Conservation (phyloP, 2,113 vertebrate genomes). For the Petaurus breviceps region DNA sequence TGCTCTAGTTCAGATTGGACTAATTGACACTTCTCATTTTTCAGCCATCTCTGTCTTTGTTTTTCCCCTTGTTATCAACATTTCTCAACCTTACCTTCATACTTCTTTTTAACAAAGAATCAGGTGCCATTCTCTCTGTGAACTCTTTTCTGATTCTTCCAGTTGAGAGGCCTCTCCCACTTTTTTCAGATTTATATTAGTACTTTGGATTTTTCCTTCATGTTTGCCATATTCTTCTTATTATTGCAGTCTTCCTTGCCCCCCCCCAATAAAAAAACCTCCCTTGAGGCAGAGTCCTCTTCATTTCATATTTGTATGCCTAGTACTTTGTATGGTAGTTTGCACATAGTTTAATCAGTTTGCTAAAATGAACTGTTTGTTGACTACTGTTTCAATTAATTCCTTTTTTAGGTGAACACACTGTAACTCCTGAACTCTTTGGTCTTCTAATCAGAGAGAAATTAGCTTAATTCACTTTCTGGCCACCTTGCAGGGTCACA, state of each 20-base stretch:
- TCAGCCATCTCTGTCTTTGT: not conserved
- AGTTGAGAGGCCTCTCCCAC: not conserved
- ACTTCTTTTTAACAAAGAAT: not conserved
- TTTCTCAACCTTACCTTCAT: not conserved
- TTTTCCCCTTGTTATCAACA: not conserved
- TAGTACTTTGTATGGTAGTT: not conserved
- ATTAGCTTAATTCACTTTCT: not conserved
- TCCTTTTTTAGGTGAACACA: not conserved
- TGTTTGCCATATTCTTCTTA: not conserved
- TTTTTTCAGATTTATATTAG: not conserved
- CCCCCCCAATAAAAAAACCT: not conserved
- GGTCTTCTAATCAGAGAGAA: not conserved
- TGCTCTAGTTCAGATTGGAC: not conserved
- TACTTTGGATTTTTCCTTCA: not conserved
- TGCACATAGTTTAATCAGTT: not conserved
- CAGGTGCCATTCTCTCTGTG: not conserved
- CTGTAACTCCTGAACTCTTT: not conserved
- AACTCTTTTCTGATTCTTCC: not conserved
- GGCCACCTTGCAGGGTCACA: not conserved
- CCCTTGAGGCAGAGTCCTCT: not conserved
- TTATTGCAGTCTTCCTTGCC: rapidly evolving
- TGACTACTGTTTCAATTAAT: not conserved
- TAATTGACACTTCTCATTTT: not conserved
- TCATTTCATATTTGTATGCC: not conserved
- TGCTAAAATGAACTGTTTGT: not conserved